Base-by-base conservation (phyloP, 2,797 vertebrate genomes). In the Neoniphon sammara region DNA sequence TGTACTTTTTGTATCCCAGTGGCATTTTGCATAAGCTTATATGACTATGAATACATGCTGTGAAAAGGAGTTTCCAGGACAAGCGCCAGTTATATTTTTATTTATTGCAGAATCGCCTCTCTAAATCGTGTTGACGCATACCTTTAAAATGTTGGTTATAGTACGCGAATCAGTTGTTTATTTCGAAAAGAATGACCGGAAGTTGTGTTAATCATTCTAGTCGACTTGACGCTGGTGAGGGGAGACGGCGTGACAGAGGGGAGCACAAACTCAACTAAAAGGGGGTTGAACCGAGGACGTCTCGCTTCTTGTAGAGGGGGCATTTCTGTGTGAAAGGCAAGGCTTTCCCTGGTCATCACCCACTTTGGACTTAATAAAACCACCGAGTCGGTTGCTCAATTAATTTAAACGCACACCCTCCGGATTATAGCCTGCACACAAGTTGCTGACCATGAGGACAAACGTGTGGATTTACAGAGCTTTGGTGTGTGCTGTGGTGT, bases 231-330 rank as follows among this genome's bases (percentile, higher is more conserved):
- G 7, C 3, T 56, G 82, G 75, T 81, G 82, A 85, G 83, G 70
- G 86, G 88, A 75, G 70, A 66, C 88, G 85, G 84, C 87, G 88
- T 88, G 84, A 85, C 78, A 82, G 73, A 84, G 81, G 74, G 70
- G 71, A 75, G 81, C 82, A 66, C 87, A 78, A 75, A 87, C 80
- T 87, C 77, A 30, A 74, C 79, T 67, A 46, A 62, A 90, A 84
- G 91, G 93, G 92, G 87, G 87, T 93, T 95, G 94, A 95, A 90
- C 93, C 82, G 86, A 94, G 94, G 94, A 95, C 96, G 94, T 94
- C 93, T 91, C 93, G 93, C 91, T 90, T 94, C 87, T 93, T 94
- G 92, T 94, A 89, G 94, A 93, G 93, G 93, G 94, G 95, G 94
- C 94, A 84, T 90, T 84, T 56, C 82, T 63, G 84, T 47, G 79